Percentiles rank a stretch among this genome's conserved stretches.
phyloP scores from a whole-genome alignment of 2,888 invertebrate species.

The Drosophila cracens region DNA sequence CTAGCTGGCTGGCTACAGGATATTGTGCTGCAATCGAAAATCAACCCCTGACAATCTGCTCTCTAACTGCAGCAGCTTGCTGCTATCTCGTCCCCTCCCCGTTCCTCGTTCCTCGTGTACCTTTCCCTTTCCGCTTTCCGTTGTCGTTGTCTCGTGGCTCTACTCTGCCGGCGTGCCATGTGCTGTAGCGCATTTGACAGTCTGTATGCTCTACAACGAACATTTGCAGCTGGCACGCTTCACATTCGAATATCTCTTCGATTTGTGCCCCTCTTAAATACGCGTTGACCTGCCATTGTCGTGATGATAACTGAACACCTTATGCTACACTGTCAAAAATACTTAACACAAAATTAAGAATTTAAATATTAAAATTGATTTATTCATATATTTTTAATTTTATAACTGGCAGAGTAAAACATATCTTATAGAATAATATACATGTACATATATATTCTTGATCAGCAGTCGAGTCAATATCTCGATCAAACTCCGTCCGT shows the following conservation, averaged over 20 bases:
- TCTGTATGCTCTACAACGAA: not conserved
- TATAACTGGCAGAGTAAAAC: no score
- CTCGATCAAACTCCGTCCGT: not conserved
- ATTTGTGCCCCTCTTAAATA: conserved; percentile 41
- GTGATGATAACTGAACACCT: conserved; percentile 59
- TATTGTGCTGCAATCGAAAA: conserved; percentile 59
- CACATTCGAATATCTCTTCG: conserved; percentile 60
- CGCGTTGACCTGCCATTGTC: conserved; percentile 64
- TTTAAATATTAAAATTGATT: not conserved
- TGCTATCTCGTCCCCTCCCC: conserved; percentile 54
- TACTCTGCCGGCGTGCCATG: not conserved
- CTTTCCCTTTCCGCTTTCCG: conserved; percentile 35
- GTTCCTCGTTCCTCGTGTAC: conserved; percentile 21
- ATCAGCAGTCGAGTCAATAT: not conserved
- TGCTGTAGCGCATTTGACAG: conserved; percentile 38
- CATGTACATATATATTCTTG: not conserved
- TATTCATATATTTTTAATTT: not conserved
- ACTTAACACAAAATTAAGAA: not conserved
- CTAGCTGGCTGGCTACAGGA: conserved; percentile 71
- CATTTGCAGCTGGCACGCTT: conserved; percentile 77
- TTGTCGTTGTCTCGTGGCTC: conserved; percentile 56
- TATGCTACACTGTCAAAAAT: conserved; percentile 48
- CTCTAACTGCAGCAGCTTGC: conserved; percentile 60
- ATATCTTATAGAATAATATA: no score
- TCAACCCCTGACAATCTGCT: conserved; percentile 68